These are phyloP conservation scores for Falcunculus frontatus DNA, from an alignment of 2,113 vertebrate genomes.

Conservation along the genomic window DNA sequence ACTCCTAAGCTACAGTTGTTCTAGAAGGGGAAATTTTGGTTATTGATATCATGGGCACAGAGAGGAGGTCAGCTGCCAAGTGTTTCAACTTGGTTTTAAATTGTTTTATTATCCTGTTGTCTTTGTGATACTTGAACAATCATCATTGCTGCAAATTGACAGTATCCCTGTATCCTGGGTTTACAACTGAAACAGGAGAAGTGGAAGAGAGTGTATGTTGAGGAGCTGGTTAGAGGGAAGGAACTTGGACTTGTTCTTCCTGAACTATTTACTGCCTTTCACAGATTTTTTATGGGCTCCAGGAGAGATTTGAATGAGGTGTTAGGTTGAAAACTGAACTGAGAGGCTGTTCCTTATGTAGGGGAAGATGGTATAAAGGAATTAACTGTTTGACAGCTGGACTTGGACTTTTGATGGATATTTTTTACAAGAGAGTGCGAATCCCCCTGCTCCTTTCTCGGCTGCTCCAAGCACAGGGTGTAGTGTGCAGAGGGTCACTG, in stretches of 20 bases:
- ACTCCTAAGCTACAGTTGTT: not conserved
- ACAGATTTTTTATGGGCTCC: constrained; percentile 46
- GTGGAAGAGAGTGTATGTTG: not conserved
- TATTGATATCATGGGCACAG: not conserved
- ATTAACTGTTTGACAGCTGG: constrained; percentile 46
- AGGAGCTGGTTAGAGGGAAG: not conserved
- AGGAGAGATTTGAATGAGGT: constrained; percentile 53
- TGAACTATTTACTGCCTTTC: constrained; percentile 52
- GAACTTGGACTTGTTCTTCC: not conserved
- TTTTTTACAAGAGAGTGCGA: not conserved
- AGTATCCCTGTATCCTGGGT: not conserved
- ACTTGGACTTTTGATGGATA: not conserved
- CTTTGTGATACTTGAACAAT: not conserved
- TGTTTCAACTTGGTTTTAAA: not conserved
- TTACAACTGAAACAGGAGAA: not conserved
- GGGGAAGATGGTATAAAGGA: constrained; percentile 15
- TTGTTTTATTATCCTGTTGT: not conserved
- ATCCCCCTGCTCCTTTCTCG: not conserved
- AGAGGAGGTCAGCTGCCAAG: not conserved
- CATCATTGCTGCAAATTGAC: not conserved
- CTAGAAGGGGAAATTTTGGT: not conserved
- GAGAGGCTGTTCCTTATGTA: constrained; percentile 35
- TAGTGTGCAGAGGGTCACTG: not conserved
- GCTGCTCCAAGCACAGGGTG: not conserved
- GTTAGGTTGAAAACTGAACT: constrained; percentile 52